Conservation (phyloP, 1,140 invertebrate species). For the Ridgeia piscesae region DNA sequence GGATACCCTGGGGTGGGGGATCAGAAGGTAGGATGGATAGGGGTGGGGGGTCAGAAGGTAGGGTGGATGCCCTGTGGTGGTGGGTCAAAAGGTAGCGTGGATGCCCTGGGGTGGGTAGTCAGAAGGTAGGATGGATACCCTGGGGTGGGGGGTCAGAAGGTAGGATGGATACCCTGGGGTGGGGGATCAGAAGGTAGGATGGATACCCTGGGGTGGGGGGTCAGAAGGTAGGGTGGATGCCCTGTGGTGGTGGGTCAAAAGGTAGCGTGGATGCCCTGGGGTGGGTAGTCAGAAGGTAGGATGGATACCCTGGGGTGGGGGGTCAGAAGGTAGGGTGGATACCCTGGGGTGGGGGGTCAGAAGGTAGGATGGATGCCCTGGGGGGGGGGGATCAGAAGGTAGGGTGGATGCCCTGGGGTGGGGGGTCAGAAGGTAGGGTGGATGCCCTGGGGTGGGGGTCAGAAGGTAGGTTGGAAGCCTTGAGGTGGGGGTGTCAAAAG, state of each 20-base stretch:
- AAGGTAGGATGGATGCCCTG: slow-evolving; percentile 50
- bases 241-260: slow-evolving; percentile 59
- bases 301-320: slow-evolving; percentile 54
- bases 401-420: slow-evolving; percentile 46
- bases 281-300: slow-evolving; percentile 57
- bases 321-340: slow-evolving; percentile 55
- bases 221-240: slow-evolving; percentile 51
- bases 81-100: slow-evolving; percentile 55
- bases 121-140: slow-evolving; percentile 52
- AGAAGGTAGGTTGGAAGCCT: too few species aligned
- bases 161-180: slow-evolving; percentile 50
- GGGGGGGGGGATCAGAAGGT: slow-evolving; percentile 59
- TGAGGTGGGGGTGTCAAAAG: too few species aligned
- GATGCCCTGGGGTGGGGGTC: too few species aligned
- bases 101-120: slow-evolving; percentile 58
- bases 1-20: slow-evolving; percentile 59
- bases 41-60: slow-evolving; percentile 58
- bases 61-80: too few species aligned
- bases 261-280: slow-evolving; percentile 50
- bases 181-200: slow-evolving; percentile 55
- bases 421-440: slow-evolving; percentile 56
- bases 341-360: slow-evolving; percentile 58
- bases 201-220: slow-evolving; percentile 59
- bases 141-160: slow-evolving; percentile 58
- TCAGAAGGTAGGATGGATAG: slow-evolving; percentile 52